These are phyloP conservation scores for Lontra canadensis DNA, from an alignment of 2,113 vertebrate species.

Conservation along the genomic window DNA sequence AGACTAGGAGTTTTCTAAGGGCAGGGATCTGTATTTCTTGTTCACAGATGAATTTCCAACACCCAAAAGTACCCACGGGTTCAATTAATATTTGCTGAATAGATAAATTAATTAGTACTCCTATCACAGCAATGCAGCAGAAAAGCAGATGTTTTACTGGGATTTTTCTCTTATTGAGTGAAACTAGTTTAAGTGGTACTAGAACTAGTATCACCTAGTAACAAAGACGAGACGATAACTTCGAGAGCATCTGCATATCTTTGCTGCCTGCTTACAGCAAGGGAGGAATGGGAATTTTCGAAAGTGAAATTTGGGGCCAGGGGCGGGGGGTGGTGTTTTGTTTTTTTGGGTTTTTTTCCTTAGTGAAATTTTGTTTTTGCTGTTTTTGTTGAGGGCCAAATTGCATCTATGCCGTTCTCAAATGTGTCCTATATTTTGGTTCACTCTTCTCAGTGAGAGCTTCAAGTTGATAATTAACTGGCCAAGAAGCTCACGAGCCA, in stretches of 20 bases:
- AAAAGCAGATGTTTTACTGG: not conserved
- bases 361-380: not conserved
- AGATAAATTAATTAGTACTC: not conserved
- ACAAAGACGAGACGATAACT: not conserved
- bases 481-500: not conserved
- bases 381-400: not conserved
- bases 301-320: not conserved
- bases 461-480: conserved; percentile 39
- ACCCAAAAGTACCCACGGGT: not conserved
- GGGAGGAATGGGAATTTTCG: not conserved
- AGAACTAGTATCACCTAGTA: not conserved
- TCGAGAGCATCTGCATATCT: not conserved
- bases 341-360: not conserved
- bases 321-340: not conserved
- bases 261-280: not conserved
- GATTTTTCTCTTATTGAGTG: not conserved
- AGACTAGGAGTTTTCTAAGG: not conserved
- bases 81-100: not conserved
- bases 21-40: not conserved
- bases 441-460: not conserved
- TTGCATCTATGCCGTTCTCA: not conserved
- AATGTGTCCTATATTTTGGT: not conserved
- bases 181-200: not conserved
- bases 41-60: not conserved
- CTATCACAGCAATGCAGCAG: not conserved